Conservation (phyloP, 2,797 vertebrate species). For the Cheracebus regulus region DNA sequence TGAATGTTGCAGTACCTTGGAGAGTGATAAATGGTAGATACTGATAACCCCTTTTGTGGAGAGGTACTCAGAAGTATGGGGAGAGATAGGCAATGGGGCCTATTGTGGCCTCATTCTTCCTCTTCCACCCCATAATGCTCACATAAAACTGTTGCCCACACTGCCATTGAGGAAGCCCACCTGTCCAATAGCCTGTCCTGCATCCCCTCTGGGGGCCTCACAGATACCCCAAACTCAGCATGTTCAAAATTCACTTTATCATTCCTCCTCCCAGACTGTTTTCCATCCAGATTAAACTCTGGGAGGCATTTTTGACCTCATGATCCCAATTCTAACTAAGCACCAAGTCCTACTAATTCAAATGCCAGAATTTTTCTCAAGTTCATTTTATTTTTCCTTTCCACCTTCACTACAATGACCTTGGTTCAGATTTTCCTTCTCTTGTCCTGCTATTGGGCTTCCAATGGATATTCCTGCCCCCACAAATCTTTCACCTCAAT, state of each 20-base stretch:
- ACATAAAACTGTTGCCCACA: neutral
- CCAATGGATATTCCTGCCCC: neutral
- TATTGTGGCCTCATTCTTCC: no score
- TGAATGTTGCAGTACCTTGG: neutral
- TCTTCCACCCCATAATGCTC: accelerated
- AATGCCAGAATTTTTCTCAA: neutral
- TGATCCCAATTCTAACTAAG: neutral
- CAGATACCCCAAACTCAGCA: neutral
- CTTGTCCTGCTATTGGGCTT: neutral
- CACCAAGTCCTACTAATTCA: neutral
- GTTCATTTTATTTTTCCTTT: neutral
- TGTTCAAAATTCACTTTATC: neutral
- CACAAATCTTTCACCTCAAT: neutral
- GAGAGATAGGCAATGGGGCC: neutral
- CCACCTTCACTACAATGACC: neutral
- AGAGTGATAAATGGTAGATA: neutral
- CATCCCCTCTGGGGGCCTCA: accelerated
- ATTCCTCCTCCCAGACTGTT: neutral
- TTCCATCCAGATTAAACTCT: neutral
- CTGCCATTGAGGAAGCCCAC: neutral
- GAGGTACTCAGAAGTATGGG: neutral
- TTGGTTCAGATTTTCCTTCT: conserved; percentile 12
- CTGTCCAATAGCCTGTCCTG: neutral
- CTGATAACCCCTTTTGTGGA: neutral
- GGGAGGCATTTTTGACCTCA: neutral